phyloP scores from a whole-genome alignment of 2,113 vertebrate species.

The Halichoeres trimaculatus region DNA sequence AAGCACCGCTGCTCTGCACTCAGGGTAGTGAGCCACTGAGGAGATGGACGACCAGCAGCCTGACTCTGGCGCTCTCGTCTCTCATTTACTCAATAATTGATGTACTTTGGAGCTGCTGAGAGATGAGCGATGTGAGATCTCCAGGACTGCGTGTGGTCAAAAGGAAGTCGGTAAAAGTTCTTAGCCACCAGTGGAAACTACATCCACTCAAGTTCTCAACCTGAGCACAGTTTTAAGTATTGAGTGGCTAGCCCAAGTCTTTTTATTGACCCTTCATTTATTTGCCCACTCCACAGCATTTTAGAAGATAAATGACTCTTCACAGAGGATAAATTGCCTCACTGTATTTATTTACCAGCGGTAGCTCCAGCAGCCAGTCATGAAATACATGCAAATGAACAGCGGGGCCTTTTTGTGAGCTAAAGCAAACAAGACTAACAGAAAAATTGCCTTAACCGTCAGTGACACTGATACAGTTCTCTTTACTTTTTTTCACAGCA shows the following conservation, averaged over 20 bases:
- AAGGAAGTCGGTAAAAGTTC: constrained; percentile 21
- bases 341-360: not conserved
- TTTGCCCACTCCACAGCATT: not conserved
- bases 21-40: constrained; percentile 2
- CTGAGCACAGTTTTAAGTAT: not conserved
- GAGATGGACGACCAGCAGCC: constrained; percentile 22
- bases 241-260: not conserved
- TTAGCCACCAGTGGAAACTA: not conserved
- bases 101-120: constrained; percentile 32
- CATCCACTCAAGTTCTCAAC: constrained; percentile 6
- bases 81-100: constrained; percentile 59
- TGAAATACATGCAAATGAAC: too few relatives aligned
- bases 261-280: not conserved
- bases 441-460: too few relatives aligned
- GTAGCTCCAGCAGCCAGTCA: too few relatives aligned
- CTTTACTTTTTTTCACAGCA: too few relatives aligned
- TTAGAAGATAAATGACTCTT: not conserved
- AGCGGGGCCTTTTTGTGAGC: too few relatives aligned
- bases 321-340: not conserved
- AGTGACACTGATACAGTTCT: too few relatives aligned
- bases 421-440: too few relatives aligned
- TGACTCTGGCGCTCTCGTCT: constrained; percentile 19
- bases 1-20: constrained; percentile 18
- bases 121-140: constrained; percentile 22
- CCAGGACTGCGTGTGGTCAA: constrained; percentile 13